These are phyloP conservation scores for Pagrus major DNA, from an alignment of 2,113 vertebrate genomes.

Conservation along the genomic window DNA sequence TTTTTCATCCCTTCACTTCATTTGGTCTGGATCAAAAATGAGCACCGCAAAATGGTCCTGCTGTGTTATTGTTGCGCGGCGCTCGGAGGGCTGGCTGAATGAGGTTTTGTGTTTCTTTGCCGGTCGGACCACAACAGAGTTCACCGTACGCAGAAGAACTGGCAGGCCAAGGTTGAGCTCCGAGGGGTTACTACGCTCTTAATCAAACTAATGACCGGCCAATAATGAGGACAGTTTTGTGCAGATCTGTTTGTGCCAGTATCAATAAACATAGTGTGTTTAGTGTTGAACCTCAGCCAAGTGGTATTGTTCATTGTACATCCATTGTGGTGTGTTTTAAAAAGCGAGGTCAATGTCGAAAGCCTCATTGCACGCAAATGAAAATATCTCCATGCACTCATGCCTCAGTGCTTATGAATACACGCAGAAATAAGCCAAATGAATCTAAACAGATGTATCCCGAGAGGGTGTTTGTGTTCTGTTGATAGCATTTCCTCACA, in stretches of 20 bases:
- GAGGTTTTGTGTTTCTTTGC: conserved; percentile 51
- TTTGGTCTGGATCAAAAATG: conserved; percentile 71
- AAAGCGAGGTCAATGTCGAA: conserved; percentile 69
- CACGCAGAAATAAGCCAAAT: conserved; percentile 60
- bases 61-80: conserved; percentile 66
- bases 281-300: conserved; percentile 50
- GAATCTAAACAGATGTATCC: conserved; percentile 55
- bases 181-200: conserved; percentile 44
- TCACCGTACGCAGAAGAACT: conserved; percentile 20
- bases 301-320: conserved; percentile 42
- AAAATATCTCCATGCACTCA: conserved; percentile 66
- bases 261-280: conserved; percentile 61
- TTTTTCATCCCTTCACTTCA: conserved; percentile 35
- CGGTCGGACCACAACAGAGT: conserved; percentile 38
- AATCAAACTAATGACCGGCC: conserved; percentile 71
- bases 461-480: conserved; percentile 44
- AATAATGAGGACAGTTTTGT: conserved; percentile 56
- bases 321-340: conserved; percentile 55
- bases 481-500: conserved; percentile 47
- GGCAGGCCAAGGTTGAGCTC: conserved; percentile 44
- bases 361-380: conserved; percentile 72
- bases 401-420: conserved; percentile 65
- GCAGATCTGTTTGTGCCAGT: conserved; percentile 46
- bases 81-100: conserved; percentile 50
- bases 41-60: conserved; percentile 57